Conservation (phyloP, 2,113 vertebrate genomes). For the Heteronetta atricapilla region DNA sequence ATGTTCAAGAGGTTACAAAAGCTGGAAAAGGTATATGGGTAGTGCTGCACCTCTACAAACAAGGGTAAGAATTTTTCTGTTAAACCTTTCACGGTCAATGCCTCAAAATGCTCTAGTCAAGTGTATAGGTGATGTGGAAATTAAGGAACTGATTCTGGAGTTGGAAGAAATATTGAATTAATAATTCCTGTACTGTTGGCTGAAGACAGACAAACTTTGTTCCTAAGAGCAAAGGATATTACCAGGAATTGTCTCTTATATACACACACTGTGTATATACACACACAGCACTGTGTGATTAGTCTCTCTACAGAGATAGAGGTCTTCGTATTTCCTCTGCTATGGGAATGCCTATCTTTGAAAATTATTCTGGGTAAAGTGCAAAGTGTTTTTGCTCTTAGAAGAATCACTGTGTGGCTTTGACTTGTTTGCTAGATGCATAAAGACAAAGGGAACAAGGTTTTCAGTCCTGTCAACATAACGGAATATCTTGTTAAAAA, state of each 20-base stretch:
- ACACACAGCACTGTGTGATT: background rate
- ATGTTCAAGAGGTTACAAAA: conserved; percentile 93
- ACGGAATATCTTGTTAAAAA: background rate
- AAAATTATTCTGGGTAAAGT: background rate
- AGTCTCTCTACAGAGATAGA: background rate
- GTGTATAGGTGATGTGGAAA: background rate
- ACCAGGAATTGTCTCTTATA: no score
- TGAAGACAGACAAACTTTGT: background rate
- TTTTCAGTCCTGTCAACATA: background rate
- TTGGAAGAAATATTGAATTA: background rate
- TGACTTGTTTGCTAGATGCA: background rate
- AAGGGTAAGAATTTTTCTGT: conserved; percentile 81
- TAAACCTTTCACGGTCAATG: background rate
- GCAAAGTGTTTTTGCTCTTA: background rate
- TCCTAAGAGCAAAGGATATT: background rate
- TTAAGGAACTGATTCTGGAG: background rate
- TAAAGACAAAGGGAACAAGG: background rate
- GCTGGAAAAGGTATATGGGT: conserved; percentile 92
- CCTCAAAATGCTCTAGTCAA: background rate
- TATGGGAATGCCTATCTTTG: background rate
- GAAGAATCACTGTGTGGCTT: background rate
- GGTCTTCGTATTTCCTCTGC: background rate
- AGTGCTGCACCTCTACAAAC: conserved; percentile 95
- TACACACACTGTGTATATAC: rapidly evolving
- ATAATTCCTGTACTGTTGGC: background rate